These are phyloP conservation scores for Arothron firmamentum DNA, from an alignment of 2,113 vertebrate species.

Conservation along the genomic window DNA sequence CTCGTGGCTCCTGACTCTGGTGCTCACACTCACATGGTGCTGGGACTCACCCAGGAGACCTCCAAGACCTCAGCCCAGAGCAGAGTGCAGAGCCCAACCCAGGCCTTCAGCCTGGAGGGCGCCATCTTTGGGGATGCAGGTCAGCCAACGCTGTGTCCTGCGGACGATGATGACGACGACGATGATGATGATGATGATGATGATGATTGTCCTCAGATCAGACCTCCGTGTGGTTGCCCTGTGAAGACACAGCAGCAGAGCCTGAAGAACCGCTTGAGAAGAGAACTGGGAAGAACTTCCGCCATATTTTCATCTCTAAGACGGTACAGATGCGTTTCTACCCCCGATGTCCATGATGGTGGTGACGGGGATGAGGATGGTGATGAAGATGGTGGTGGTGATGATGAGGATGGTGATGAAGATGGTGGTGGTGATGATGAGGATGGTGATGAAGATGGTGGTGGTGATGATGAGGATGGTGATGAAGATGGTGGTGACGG, in stretches of 20 bases:
- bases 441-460: no score
- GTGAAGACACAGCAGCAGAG: neutral
- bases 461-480: no score
- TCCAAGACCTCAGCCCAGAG: neutral
- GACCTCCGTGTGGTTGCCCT: constrained; percentile 48
- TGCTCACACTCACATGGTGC: constrained; percentile 48
- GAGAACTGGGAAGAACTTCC: constrained; percentile 27
- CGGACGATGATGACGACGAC: neutral
- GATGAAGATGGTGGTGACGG: no score
- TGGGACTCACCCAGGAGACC: constrained; percentile 52
- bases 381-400: no score
- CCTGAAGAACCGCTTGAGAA: constrained; percentile 20
- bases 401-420: no score
- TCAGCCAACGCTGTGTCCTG: neutral
- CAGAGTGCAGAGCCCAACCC: neutral
- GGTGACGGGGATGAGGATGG: no score
- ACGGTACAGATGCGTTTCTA: constrained; percentile 56
- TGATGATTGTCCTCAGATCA: constrained; percentile 53
- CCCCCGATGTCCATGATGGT: neutral
- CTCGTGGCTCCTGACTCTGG: constrained; percentile 55
- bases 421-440: no score
- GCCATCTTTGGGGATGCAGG: constrained; percentile 8
- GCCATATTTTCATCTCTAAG: constrained; percentile 79
- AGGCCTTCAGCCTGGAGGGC: constrained; percentile 43
- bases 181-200: neutral